Base-by-base conservation (phyloP, 2,888 invertebrate species). In the Drosophila acutilabella region DNA sequence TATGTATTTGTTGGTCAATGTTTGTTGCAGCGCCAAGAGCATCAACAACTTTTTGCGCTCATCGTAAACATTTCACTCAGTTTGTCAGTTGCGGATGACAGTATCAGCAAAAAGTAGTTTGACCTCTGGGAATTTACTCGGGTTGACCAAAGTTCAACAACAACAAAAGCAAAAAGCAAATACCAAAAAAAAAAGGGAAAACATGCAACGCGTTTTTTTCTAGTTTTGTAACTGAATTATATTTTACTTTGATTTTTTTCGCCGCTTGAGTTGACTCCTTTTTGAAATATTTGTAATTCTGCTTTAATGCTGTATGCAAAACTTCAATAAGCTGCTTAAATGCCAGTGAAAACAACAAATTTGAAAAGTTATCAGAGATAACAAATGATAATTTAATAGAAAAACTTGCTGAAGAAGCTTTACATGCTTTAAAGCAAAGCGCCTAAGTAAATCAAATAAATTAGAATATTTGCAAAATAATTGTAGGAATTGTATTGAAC, bases 1-100 rank as follows among this genome's bases (percentile, higher is more conserved):
- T 36, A 13, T 48, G 50, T 60, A 33, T 57, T 38, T 57, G 30
- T 58, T 50, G 26, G 45, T 47, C 53, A 72, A 45, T 54, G 58
- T 52, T 64, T 54, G 57, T 38, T 68, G 60, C 60, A 77, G 40
- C 42, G 60, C 64, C 62, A 62, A 53, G 26, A 64, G 64, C 75
- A 58, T 59, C 51, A 61, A 64, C 65, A 78, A 71, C 75, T 79
- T 79, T 73, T 58, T 51, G 59, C 53, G 74, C 61, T 67, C 60
- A 65, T 71, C 79, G 77, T 71, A 68, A 78, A 74, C 79, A 78
- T 78, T 78, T 78, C 75, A 71, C 60, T 78, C 68, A 60, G 71
- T 74, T 78, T 78, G 78, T 60, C 66, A 56, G 71, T 60, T 64
- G 51, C 18, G 40, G 54, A 56, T 61, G 61, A 65, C 64, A 78